Conservation (phyloP, 2,797 vertebrate genomes). For the Phrynocephalus guinanensis region DNA sequence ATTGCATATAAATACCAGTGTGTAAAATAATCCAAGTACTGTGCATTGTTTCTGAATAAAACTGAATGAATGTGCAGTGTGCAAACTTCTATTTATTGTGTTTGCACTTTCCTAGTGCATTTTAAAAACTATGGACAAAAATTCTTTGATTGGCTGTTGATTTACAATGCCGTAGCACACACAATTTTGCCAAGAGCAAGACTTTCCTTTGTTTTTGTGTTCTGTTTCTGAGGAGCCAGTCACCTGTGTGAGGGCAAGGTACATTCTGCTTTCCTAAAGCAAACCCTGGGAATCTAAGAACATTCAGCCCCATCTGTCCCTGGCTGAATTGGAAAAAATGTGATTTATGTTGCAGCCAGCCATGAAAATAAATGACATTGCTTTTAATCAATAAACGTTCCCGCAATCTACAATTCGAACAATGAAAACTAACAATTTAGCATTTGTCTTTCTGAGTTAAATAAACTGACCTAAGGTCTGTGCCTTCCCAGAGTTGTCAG, state of each 20-base stretch:
- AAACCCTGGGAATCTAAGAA: slow-evolving; percentile 72
- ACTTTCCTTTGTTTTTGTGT: slow-evolving; percentile 64
- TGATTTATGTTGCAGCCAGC: slow-evolving; percentile 66
- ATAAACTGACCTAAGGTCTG: slow-evolving; percentile 9
- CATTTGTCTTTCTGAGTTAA: slow-evolving; percentile 25
- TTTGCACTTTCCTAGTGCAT: slow-evolving; percentile 62
- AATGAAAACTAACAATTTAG: slow-evolving; percentile 52
- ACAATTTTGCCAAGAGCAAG: slow-evolving; percentile 68
- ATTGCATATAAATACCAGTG: slow-evolving; percentile 9
- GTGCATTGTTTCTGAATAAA: slow-evolving; percentile 32
- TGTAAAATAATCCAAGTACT: slow-evolving; percentile 9
- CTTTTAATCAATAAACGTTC: slow-evolving; percentile 57
- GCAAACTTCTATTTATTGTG: slow-evolving; percentile 57
- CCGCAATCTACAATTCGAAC: slow-evolving; percentile 52
- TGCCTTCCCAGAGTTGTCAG: slow-evolving; percentile 25
- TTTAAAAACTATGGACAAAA: slow-evolving; percentile 70
- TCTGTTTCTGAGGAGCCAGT: slow-evolving; percentile 72
- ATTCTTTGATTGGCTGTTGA: slow-evolving; percentile 70
- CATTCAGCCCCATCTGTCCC: slow-evolving; percentile 65
- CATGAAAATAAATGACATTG: slow-evolving; percentile 67
- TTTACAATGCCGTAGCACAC: slow-evolving; percentile 63
- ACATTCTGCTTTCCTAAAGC: slow-evolving; percentile 76
- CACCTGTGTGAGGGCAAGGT: slow-evolving; percentile 74
- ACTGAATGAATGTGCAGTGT: slow-evolving; percentile 35
- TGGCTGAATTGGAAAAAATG: slow-evolving; percentile 66